phyloP scores from a whole-genome alignment of 2,888 invertebrate genomes.

The Acrobeloides nanus region DNA sequence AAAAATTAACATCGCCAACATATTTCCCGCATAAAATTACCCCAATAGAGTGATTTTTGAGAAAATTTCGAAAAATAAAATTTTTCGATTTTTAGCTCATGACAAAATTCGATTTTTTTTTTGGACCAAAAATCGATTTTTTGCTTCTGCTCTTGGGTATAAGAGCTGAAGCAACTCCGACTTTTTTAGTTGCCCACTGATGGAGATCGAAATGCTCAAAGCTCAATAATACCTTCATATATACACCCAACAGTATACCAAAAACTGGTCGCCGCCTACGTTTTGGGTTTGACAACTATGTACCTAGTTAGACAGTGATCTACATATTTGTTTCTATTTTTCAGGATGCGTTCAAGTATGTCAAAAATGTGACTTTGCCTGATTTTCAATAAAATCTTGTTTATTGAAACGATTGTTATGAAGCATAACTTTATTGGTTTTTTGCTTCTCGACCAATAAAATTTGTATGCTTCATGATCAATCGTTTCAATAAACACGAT shows the following conservation, averaged over 20 bases:
- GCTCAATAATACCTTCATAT: conserved; percentile 10
- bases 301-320: conserved; percentile 8
- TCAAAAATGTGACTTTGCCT: background rate
- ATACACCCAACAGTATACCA: conserved; percentile 9
- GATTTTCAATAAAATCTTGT: background rate
- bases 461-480: background rate
- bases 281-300: conserved; percentile 9
- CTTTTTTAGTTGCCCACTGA: background rate
- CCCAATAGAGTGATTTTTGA: conserved; percentile 14
- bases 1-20: no score
- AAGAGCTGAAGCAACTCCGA: no score
- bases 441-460: background rate
- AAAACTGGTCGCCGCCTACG: conserved; percentile 13
- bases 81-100: background rate
- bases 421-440: background rate
- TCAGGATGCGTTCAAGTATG: no score
- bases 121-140: background rate
- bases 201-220: background rate
- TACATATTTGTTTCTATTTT: no score
- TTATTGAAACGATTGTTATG: background rate
- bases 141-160: conserved; percentile 2
- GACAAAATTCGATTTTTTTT: conserved; percentile 7
- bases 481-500: no score
- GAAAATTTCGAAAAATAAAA: conserved; percentile 8
- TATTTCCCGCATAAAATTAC: no score